A percentile compares a stretch with the other conserved stretches of the same genome.
These are phyloP conservation scores for Zeus faber DNA, from an alignment of 2,113 vertebrate species.

Conservation along the genomic window DNA sequence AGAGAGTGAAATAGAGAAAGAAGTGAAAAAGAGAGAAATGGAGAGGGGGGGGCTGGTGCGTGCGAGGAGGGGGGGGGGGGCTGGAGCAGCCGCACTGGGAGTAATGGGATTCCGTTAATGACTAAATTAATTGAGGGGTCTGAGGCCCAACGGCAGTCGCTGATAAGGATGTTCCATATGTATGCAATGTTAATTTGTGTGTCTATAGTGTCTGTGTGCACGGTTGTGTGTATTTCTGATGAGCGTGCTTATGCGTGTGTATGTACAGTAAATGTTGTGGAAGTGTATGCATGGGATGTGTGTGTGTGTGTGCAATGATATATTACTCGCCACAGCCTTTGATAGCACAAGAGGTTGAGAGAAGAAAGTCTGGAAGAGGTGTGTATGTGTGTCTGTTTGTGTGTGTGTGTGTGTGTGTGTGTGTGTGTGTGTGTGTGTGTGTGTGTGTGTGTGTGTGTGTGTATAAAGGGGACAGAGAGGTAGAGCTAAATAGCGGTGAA, in stretches of 20 bases:
- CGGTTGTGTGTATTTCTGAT: no score
- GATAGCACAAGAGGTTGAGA: conserved; percentile 25
- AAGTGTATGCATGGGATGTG: conserved; percentile 18
- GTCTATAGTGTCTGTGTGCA: conserved; percentile 10
- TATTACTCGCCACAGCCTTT: conserved; percentile 46
- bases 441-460: background rate
- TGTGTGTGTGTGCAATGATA: conserved; percentile 35
- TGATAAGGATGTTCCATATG: conserved; percentile 39
- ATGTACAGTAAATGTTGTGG: background rate
- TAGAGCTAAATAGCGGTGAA: conserved; percentile 6
- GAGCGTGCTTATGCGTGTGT: conserved; percentile 6
- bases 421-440: background rate
- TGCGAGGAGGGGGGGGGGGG: conserved; percentile 9
- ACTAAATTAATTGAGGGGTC: conserved; percentile 59
- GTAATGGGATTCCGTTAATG: conserved; percentile 61
- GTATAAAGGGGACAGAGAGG: conserved; percentile 12
- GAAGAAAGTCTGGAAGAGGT: conserved; percentile 11
- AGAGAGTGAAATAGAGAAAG: conserved; percentile 12
- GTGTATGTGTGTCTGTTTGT: no score
- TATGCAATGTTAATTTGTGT: background rate
- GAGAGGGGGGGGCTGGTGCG: conserved; percentile 17
- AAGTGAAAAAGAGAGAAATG: conserved; percentile 21
- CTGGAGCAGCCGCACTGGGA: conserved; percentile 10
- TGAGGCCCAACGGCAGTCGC: conserved; percentile 26
- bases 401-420: background rate